Conservation (phyloP, 1,140 invertebrate genomes). For the Neuroterus valhalla region DNA sequence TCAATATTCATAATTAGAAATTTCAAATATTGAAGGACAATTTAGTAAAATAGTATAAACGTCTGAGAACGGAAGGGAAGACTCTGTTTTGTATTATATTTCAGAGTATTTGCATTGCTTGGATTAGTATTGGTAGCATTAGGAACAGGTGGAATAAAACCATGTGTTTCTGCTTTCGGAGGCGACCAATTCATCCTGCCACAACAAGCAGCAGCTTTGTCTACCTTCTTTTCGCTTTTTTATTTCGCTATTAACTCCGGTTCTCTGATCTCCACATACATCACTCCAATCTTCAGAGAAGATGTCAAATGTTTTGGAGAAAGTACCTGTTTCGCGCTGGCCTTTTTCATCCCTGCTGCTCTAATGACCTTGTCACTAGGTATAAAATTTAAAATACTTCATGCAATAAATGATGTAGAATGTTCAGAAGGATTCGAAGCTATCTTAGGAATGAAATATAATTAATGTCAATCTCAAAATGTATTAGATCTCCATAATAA, state of each 20-base stretch:
- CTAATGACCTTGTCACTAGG: conserved; percentile 89
- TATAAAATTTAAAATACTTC: conserved; percentile 69
- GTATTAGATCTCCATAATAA: too few relatives aligned
- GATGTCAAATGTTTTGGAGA: conserved; percentile 89
- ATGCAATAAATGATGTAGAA: too few relatives aligned
- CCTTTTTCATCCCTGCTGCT: conserved; percentile 92
- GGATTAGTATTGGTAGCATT: conserved; percentile 90
- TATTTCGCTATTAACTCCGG: conserved; percentile 96
- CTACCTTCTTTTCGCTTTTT: conserved; percentile 93
- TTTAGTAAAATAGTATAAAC: too few relatives aligned
- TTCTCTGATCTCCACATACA: conserved; percentile 90
- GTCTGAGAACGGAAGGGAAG: too few relatives aligned
- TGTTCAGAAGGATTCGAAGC: too few relatives aligned
- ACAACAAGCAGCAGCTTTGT: conserved; percentile 84
- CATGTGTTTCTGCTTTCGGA: conserved; percentile 97
- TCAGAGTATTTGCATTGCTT: conserved; percentile 83
- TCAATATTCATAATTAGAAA: background rate
- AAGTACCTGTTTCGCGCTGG: conserved; percentile 90
- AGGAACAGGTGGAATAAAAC: conserved; percentile 97
- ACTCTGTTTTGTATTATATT: conserved; percentile 58
- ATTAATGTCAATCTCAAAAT: too few relatives aligned
- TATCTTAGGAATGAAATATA: too few relatives aligned
- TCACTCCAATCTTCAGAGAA: conserved; percentile 91
- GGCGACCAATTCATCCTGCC: conserved; percentile 95
- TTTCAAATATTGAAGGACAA: too few relatives aligned